phyloP scores from a whole-genome alignment of 23 tunicate species.

The Phallusia fumigata region DNA sequence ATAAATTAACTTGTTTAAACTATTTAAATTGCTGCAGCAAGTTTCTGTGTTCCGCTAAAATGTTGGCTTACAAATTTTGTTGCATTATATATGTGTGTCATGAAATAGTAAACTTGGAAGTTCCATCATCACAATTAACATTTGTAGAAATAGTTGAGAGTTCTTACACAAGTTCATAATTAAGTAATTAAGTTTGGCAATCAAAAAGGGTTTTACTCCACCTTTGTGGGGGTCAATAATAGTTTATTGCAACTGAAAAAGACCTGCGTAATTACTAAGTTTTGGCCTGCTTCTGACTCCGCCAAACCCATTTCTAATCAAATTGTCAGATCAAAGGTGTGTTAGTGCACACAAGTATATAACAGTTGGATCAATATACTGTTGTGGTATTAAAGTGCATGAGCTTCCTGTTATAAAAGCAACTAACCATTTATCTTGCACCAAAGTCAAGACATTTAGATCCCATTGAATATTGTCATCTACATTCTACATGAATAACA shows the following conservation, averaged over 20 bases:
- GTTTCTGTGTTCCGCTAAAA: background rate
- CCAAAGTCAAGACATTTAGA: background rate
- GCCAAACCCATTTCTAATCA: no score
- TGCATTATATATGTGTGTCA: no score
- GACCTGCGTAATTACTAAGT: no score
- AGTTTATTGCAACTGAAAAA: no score
- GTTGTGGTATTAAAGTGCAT: background rate
- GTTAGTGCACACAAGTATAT: no score
- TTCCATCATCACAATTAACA: background rate
- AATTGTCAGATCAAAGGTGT: no score
- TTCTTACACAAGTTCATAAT: background rate
- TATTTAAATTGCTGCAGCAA: background rate
- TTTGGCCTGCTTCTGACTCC: no score
- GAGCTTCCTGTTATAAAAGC: background rate
- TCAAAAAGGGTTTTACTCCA: no score
- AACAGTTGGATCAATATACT: background rate
- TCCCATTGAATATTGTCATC: background rate
- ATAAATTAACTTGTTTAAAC: conserved; percentile 8
- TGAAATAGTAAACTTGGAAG: background rate
- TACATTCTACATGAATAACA: background rate
- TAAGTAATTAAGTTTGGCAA: no score
- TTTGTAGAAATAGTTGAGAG: background rate
- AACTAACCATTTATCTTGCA: background rate
- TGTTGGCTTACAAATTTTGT: no score
- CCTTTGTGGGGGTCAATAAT: no score